phyloP scores from a whole-genome alignment of 2,797 vertebrate genomes.

The Pipistrellus pipistrellus region DNA sequence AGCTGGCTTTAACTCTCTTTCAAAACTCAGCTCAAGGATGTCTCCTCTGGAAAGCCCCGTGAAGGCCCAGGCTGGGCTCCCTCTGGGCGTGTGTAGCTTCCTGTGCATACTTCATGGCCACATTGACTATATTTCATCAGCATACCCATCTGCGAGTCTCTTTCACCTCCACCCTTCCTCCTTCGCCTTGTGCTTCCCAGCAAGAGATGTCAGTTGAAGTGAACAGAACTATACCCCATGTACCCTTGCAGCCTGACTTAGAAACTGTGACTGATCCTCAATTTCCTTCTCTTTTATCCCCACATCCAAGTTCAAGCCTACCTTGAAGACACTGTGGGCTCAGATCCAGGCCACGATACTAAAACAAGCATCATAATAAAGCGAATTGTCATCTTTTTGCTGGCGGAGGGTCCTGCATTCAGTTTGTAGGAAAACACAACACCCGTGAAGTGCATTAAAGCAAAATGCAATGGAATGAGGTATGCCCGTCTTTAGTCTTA shows the following conservation, averaged over 20 bases:
- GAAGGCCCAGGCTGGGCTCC: background rate
- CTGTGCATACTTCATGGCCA: background rate
- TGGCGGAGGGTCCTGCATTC: background rate
- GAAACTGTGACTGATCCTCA: background rate
- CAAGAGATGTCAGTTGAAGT: background rate
- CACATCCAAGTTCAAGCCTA: background rate
- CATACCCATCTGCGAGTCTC: background rate
- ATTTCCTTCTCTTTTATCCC: slow-evolving; percentile 16
- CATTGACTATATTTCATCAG: background rate
- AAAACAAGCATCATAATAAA: background rate
- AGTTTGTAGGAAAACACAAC: background rate
- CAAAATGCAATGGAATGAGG: background rate
- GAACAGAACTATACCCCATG: background rate
- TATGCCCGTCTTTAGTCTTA: background rate
- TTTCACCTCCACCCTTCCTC: background rate
- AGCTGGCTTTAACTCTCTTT: background rate
- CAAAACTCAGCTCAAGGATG: background rate
- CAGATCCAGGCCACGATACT: background rate
- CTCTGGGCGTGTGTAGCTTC: too few relatives aligned
- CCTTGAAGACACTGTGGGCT: background rate
- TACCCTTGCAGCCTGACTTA: background rate
- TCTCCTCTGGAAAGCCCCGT: background rate
- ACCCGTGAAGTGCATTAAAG: background rate
- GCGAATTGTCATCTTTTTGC: background rate
- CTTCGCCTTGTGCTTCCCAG: background rate